These are phyloP conservation scores for Cavia aperea DNA, from an alignment of 2,113 vertebrate genomes.

Conservation along the genomic window DNA sequence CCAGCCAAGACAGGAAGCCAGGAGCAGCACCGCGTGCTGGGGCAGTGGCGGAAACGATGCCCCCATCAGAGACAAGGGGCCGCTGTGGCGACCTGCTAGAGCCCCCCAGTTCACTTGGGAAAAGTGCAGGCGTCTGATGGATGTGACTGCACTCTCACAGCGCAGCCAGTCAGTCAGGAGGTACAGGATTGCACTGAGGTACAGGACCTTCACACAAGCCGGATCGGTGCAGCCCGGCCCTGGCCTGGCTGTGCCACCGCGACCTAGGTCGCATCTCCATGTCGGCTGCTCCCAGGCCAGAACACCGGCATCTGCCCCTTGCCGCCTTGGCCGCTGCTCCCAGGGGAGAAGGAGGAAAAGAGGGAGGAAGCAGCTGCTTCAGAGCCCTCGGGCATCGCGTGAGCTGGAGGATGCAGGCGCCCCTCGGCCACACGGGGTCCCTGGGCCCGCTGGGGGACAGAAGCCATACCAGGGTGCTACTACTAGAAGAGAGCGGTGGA, in stretches of 20 bases:
- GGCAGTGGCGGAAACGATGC: not conserved
- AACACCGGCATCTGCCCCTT: too few relatives aligned
- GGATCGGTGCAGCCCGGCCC: not conserved
- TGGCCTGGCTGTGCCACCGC: not conserved
- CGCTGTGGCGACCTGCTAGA: not conserved
- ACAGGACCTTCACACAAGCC: not conserved
- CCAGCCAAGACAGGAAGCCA: not conserved
- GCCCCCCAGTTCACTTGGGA: not conserved
- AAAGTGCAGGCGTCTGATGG: not conserved
- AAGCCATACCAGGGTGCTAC: not conserved
- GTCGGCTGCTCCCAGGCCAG: too few relatives aligned
- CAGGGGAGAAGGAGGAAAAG: not conserved
- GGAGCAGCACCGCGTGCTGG: not conserved
- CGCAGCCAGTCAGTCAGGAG: not conserved
- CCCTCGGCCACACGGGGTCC: not conserved
- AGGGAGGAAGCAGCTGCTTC: not conserved
- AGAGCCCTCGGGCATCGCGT: not conserved
- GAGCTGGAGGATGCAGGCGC: not conserved
- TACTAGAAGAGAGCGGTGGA: too few relatives aligned
- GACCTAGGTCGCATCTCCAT: not conserved
- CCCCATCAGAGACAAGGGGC: not conserved
- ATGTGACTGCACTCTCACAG: not conserved
- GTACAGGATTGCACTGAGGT: not conserved
- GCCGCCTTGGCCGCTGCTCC: rapidly evolving
- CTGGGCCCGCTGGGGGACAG: not conserved